Conservation (phyloP, 2,888 invertebrate genomes). For the Nephrotoma appendiculata region DNA sequence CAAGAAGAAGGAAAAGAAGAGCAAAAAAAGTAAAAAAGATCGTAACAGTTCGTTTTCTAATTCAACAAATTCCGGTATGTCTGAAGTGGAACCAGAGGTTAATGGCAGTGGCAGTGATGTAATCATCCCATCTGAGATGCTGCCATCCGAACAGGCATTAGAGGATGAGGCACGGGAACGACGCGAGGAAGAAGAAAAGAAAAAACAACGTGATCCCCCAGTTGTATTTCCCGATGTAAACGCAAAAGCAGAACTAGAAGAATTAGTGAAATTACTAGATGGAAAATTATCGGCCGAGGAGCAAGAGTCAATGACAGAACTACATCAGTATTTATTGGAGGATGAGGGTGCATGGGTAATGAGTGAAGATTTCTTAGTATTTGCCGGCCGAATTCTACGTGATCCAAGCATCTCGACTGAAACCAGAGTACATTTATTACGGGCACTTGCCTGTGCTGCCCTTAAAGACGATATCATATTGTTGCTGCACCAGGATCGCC, state of each 20-base stretch:
- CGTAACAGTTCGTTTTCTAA: constrained; percentile 6
- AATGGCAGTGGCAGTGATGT: constrained; percentile 29
- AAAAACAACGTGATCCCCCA: constrained; percentile 60
- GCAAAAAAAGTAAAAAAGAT: constrained; percentile 36
- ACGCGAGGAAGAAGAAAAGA: constrained; percentile 51
- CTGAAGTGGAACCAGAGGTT: constrained; percentile 25
- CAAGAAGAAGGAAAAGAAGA: constrained; percentile 51
- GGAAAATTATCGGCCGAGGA: constrained; percentile 62
- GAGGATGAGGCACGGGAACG: constrained; percentile 48
- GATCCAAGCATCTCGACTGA: constrained; percentile 42
- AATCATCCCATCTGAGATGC: constrained; percentile 23
- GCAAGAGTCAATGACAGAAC: constrained; percentile 56
- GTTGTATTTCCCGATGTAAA: constrained; percentile 63
- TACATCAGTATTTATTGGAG: constrained; percentile 75
- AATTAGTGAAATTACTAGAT: constrained; percentile 50
- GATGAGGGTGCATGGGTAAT: constrained; percentile 89
- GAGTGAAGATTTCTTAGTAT: constrained; percentile 72
- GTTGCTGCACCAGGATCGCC: constrained; percentile 76
- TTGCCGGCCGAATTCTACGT: constrained; percentile 54
- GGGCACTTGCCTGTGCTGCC: constrained; percentile 60
- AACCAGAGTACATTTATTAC: constrained; percentile 50
- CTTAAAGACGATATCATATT: constrained; percentile 81
- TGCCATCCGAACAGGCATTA: constrained; percentile 37
- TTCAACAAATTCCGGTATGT: constrained; percentile 15
- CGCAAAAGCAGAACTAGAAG: constrained; percentile 60